phyloP scores from a whole-genome alignment of 2,797 vertebrate genomes.

The Scolopax bukidnonensis region DNA sequence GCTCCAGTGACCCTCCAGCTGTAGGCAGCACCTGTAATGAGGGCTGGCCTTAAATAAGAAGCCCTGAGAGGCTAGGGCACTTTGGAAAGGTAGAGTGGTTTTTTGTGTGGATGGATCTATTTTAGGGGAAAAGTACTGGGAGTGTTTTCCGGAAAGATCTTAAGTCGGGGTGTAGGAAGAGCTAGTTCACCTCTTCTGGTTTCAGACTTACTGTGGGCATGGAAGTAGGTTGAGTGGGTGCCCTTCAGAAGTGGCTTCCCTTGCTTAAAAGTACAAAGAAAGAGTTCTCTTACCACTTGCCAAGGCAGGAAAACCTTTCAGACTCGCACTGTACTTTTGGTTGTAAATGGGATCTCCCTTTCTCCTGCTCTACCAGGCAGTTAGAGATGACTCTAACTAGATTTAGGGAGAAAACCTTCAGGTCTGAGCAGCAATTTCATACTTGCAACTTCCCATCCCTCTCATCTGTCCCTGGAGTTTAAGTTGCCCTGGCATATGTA shows the following conservation, averaged over 20 bases:
- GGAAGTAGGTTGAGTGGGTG: neutral
- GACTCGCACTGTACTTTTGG: neutral
- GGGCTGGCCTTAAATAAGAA: neutral
- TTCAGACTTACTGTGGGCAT: neutral
- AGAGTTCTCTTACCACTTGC: neutral
- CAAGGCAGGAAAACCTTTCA: neutral
- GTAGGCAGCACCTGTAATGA: neutral
- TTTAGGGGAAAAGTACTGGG: neutral
- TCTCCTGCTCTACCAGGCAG: neutral
- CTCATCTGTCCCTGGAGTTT: neutral
- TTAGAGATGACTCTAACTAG: neutral
- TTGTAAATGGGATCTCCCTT: neutral
- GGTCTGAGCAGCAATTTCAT: neutral
- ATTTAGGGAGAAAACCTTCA: neutral
- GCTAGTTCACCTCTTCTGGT: neutral
- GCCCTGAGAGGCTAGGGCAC: neutral
- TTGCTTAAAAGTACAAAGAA: neutral
- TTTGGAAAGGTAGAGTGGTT: neutral
- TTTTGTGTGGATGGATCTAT: neutral
- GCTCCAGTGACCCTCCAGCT: neutral
- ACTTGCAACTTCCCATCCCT: neutral
- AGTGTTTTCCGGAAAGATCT: neutral
- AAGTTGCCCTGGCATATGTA: neutral
- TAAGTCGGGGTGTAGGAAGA: neutral
- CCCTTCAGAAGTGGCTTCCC: neutral